Evolutionary conservation across 2,113 vertebrate species (phyloP), one percentile per base, ranked within the genome.

Genomic region (Anarhynchus alexandrinus): DNA sequence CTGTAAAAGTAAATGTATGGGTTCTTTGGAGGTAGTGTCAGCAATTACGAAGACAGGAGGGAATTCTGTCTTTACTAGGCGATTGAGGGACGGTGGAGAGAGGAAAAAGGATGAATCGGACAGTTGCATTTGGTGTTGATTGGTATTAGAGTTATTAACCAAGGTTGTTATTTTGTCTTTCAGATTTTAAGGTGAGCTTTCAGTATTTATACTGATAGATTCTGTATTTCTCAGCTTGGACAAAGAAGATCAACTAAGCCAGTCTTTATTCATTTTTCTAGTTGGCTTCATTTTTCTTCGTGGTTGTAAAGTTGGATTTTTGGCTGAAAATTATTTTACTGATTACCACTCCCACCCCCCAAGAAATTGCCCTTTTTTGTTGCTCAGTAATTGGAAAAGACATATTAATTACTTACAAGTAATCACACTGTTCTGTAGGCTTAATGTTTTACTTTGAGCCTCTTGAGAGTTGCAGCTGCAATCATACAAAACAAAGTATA

Each of bases 371-470:
- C 27, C 38, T 61, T 17, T 74, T 71, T 85, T 64, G 64, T 64
- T 84, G 69, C 38, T 52, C 34, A 66, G 71, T 89, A 82, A 86
- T 80, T 82, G 58, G 64, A 77, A 84, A 88, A 91, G 84, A 80
- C 87, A 45, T 45, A 55, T 82, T 93, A 96, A 87, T 94, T 94
- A 69, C 42, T 91, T 51, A 34, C 4, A 34, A 92, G 34, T 93
- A 77, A 95, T 95, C 81, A 27, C 86, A 27, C 90, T 96, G 65
- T 92, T 94, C 94, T 86, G 11, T 62, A 81, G 65, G 84, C 76
- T 90, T 86, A 88, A 52, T 30, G 4, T 88, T 93, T 96, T 82
- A 36, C 80, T 95, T 78, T 25, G 57, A 84, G 78, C 79, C 83
- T 55, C 73, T 71, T 6, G 79, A 52, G 84, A 84, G 66, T 5